Evolutionary conservation across 2,797 vertebrate species (phyloP).

Genomic region (Florisuga fusca): DNA sequence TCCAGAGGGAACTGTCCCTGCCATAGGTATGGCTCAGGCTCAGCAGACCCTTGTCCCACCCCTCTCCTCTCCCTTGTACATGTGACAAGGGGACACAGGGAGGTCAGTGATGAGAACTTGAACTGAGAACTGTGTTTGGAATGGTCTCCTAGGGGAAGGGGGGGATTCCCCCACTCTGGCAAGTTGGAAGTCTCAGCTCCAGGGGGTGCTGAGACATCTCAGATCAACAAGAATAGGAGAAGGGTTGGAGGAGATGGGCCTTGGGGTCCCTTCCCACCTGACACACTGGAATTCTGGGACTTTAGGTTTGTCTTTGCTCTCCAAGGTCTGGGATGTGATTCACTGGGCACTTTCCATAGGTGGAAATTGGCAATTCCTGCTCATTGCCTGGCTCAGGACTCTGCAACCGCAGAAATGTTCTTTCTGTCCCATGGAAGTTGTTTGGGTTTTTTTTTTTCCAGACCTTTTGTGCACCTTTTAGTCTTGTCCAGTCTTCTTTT

Average conservation of each 20-base stretch:
- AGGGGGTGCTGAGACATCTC: too few species aligned
- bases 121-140: neutral
- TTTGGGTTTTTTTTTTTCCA: neutral
- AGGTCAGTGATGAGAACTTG: too few species aligned
- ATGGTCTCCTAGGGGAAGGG: too few species aligned
- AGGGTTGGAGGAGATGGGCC: too few species aligned
- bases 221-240: too few species aligned
- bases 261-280: too few species aligned
- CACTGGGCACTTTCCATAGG: neutral
- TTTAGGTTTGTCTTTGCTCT: neutral
- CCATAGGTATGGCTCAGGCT: neutral
- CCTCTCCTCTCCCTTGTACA: neutral
- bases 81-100: neutral
- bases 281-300: too few species aligned
- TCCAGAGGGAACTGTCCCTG: neutral
- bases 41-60: neutral
- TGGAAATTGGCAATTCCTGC: fast-evolving
- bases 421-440: too few species aligned
- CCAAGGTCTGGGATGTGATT: neutral
- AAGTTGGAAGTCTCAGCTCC: too few species aligned
- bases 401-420: neutral
- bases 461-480: neutral
- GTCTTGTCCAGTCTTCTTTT: neutral
- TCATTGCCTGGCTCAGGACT: neutral
- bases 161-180: too few species aligned